A percentile compares a stretch with the other conserved stretches of the same genome.
These are phyloP conservation scores for Hylyphantes graminicola DNA, from an alignment of 1,140 invertebrate genomes.

Conservation along the genomic window DNA sequence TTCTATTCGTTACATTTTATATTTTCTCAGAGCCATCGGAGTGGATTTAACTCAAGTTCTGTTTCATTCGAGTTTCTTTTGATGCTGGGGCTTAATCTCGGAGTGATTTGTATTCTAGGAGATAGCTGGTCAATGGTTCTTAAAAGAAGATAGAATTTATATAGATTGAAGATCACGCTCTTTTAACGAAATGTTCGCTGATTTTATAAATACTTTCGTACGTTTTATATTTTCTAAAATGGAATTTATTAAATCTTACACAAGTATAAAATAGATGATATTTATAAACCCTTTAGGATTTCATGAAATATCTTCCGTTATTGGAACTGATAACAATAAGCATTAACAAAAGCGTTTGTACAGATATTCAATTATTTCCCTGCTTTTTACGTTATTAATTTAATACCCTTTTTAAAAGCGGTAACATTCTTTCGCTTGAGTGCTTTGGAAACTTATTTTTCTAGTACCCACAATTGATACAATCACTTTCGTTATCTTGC, in stretches of 20 bases:
- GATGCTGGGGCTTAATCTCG: neutral
- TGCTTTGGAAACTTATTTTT: too few species aligned
- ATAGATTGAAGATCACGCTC: too few species aligned
- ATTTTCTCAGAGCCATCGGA: slow-evolving; percentile 6
- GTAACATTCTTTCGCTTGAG: too few species aligned
- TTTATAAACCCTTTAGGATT: neutral
- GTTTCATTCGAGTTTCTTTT: neutral
- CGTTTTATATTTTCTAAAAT: neutral
- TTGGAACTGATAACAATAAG: too few species aligned
- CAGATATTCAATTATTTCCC: too few species aligned
- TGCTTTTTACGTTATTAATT: too few species aligned
- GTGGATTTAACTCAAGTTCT: slow-evolving; percentile 35
- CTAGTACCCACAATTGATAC: too few species aligned
- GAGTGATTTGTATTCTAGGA: slow-evolving; percentile 39
- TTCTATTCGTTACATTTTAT: slow-evolving; percentile 13
- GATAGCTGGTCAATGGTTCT: slow-evolving; percentile 13
- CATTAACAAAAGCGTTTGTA: too few species aligned
- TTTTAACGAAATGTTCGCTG: too few species aligned
- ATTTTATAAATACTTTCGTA: neutral
- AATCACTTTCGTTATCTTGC: too few species aligned
- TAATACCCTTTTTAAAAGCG: too few species aligned
- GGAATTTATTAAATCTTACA: neutral
- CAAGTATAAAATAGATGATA: neutral
- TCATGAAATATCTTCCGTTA: neutral
- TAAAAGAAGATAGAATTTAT: neutral